Percentiles rank a stretch among this genome's conserved stretches.
Conservation (phyloP, 2,113 vertebrate genomes). For the Hippocampus mohnikei region DNA sequence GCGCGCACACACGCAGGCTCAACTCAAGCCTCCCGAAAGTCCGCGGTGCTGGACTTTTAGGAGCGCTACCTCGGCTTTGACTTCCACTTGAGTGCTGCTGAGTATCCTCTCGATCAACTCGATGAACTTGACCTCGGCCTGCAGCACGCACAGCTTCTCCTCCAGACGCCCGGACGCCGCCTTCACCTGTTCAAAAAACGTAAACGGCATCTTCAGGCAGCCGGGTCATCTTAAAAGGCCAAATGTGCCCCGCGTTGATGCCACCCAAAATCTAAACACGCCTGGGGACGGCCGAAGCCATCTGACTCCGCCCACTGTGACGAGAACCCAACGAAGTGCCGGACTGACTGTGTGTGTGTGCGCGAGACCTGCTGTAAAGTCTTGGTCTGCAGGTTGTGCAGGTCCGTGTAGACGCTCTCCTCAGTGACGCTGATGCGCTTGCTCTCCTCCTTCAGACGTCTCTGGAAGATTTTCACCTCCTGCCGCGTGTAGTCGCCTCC, state of each 20-base stretch:
- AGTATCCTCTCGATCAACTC: constrained; percentile 22
- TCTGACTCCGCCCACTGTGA: too few species aligned
- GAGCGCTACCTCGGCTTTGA: constrained; percentile 40
- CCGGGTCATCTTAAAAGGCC: too few species aligned
- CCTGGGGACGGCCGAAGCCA: too few species aligned
- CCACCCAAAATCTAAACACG: too few species aligned
- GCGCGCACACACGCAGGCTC: neutral
- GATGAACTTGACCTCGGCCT: constrained; percentile 33
- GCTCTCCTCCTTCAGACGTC: constrained; percentile 28
- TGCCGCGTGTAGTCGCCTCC: constrained; percentile 44
- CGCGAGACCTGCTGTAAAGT: constrained; percentile 43
- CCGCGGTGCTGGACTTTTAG: neutral
- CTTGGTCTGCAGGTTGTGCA: constrained; percentile 37
- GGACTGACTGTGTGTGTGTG: too few species aligned
- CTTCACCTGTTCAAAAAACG: constrained; percentile 34
- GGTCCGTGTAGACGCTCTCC: constrained; percentile 27
- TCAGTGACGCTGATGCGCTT: constrained; percentile 18
- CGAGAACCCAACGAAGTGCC: too few species aligned
- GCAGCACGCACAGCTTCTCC: constrained; percentile 39
- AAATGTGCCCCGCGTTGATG: too few species aligned
- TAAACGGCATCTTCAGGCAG: too few species aligned
- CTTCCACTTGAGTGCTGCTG: constrained; percentile 26
- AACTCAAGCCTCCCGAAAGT: neutral
- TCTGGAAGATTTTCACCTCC: constrained; percentile 45
- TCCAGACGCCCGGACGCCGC: constrained; percentile 13